Evolutionary conservation across 2,797 vertebrate species (phyloP), one percentile per base, ranked within the genome.

Genomic region (Microctenopoma stevenorrisi): DNA sequence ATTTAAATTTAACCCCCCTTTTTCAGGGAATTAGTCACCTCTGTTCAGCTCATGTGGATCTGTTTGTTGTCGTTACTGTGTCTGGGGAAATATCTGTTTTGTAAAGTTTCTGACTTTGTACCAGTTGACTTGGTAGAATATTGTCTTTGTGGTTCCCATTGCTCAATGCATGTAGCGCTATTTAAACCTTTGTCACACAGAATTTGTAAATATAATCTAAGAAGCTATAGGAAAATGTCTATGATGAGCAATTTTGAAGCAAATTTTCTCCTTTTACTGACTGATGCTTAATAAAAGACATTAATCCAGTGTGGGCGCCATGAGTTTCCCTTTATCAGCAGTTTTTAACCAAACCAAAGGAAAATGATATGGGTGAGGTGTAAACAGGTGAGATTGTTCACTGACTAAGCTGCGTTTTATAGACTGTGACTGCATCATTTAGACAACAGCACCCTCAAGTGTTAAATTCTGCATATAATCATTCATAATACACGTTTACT

Each of bases 221-320:
- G 81, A 81, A 79, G 81, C 76, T 88, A 14, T 86, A 88, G 68
- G 61, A 68, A 78, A 84, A 90, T 78, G 71, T 85, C 59, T 83
- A 76, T 58, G 52, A 84, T 88, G 37, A 78, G 78, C 60, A 69
- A 76, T 86, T 91, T 84, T 76, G 55, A 88, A 89, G 72, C 69
- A 77, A 66, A 72, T 22, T 82, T 80, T 74, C 64, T 82, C 69
- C 80, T 83, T 88, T 85, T 84, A 87, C 66, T 81, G 81, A 89
- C 72, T 85, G 86, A 91, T 75, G 83, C 91, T 86, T 88, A 92
- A 91, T 92, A 91, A 92, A 93, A 86, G 59, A 85, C 11, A 63
- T 68, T 79, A 74, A 82, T 57, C 49, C n/a, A 65, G 47, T 11
- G 25, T 58, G 64, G 37, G 64, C 70, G 13, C n/a, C 4, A 2